Base-by-base conservation (phyloP, 2,113 vertebrate genomes). In the Sceloporus tristichus region DNA sequence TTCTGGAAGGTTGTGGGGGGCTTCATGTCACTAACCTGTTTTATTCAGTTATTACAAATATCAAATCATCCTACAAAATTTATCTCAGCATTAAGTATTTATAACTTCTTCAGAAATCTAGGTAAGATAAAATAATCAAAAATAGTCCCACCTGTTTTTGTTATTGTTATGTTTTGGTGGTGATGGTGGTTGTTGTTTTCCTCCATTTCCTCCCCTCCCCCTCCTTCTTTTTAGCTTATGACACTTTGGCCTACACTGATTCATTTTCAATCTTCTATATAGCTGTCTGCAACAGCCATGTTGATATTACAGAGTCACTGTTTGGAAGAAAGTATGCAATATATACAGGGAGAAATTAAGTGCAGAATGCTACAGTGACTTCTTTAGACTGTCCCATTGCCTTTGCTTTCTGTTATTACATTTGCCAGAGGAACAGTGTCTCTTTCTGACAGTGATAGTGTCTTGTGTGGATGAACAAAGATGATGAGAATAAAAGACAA, bases 401-500 rank as follows among this genome's bases (percentile, higher is more conserved):
- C 68, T 83, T 91, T 87, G 3, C 85, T 93, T 21, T 84, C 19
- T 91, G 34, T 90, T 40, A 56, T 91, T 90, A 54, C 84, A 40
- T 92, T 53, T 81, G 10, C n/a, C 29, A 89, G 48, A 87, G 48
- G 29, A 89, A 19, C n/a, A 84, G 34, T 34, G 59, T 84, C 1
- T 82, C 34, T 87, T 82, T 81, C n/a, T 81, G 38, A 83, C 27
- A 87, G 66, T 85, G 70, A 54, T 4, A 62, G 1, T 21, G 91
- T 91, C 84, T 90, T 85, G 27, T 25, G 0, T 53, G 6, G 71
- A 0, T 74, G 56, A 0, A 1, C 6, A 80, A 25, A 90, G 53
- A 34, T 78, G 23, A 85, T 89, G 54, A 92, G 86, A 86, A 91
- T 86, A n/a, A 89, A 87, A 92, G 34, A 79, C 1, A 73, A 87